Base-by-base conservation (phyloP, 2,888 invertebrate genomes). In the Alentia gelatinosa region DNA sequence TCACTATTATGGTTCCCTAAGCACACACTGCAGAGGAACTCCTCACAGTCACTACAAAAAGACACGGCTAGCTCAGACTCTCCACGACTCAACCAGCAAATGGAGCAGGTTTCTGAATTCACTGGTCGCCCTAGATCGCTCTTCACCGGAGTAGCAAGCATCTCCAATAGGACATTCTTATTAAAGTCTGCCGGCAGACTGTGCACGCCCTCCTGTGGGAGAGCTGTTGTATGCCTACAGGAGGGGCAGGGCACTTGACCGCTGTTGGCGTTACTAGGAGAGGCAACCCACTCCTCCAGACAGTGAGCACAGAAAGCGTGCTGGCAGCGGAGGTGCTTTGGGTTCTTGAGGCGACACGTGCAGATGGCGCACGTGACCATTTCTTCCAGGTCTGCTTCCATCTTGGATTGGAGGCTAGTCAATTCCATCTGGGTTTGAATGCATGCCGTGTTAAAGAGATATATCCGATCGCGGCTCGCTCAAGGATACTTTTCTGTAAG, bases 321-420 rank as follows among this genome's bases (percentile, higher is more conserved):
- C 86, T 86, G 86, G 47, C 86, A 86, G 26, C 47, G 86, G 47
- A 86, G 86, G 86, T 86, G 86, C 30, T 86, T 86, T 42, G 86
- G 86, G 19, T 42, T 47, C 86, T 47, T 23, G 26, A 86, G 40
- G 47, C 86, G 86, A 30, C 5, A 30, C 0, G 86, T 86, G 30
- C 86, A 86, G 42, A 86, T 86, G 33, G 86, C 26, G 47, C 86
- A 86, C 30, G 86, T 86, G 3, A 86, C 50, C 47, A 86, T 42
- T 12, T 86, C 86, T 35, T 86, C 86, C 47, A 86, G 47, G 47
- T 42, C 35, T 0, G 86, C 42, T 30, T n/a, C 86, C 42, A 47
- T 42, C 30, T 30, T 42, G 15, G 42, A 50, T 30, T 86, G 86
- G 33, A 86, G 42, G 26, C 86, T 86, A 1, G n/a, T n/a, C n/a